These are phyloP conservation scores for Ceratosolen fusciceps DNA, from an alignment of 1,140 invertebrate genomes.

Conservation along the genomic window DNA sequence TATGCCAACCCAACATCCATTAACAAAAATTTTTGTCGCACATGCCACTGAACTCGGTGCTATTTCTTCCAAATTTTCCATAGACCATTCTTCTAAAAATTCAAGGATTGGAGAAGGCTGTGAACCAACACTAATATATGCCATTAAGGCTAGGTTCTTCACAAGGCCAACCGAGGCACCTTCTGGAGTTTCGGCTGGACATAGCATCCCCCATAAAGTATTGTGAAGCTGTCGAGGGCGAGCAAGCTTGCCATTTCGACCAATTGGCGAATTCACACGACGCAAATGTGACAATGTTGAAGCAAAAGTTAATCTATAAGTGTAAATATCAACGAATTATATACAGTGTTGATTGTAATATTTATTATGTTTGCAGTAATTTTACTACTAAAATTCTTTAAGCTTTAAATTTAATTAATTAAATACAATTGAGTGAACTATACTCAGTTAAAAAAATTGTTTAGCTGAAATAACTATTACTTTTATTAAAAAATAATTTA, in stretches of 20 bases:
- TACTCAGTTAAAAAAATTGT: no score
- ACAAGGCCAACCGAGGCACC: conserved; percentile 57
- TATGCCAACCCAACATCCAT: conserved; percentile 60
- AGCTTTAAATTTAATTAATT: no score
- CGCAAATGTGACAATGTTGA: conserved; percentile 57
- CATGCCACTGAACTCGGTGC: conserved; percentile 53
- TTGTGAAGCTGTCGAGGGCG: conserved; percentile 59
- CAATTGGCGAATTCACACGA: conserved; percentile 58
- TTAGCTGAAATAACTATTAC: no score
- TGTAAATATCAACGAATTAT: no score
- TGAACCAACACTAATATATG: conserved; percentile 59
- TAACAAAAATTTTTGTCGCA: conserved; percentile 58
- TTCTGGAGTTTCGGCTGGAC: conserved; percentile 58
- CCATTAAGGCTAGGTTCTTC: conserved; percentile 59
- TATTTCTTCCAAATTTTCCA: conserved; percentile 60
- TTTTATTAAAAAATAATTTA: no score
- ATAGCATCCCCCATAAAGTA: conserved; percentile 59
- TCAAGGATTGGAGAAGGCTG: conserved; percentile 57
- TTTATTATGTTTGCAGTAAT: no score
- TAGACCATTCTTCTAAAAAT: conserved; percentile 60
- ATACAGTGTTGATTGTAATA: no score
- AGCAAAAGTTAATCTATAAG: conserved; percentile 52
- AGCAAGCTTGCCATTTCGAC: conserved; percentile 56
- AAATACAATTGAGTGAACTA: no score
- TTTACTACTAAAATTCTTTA: no score